phyloP scores from a whole-genome alignment of 2,113 vertebrate species.

The Procavia capensis region DNA sequence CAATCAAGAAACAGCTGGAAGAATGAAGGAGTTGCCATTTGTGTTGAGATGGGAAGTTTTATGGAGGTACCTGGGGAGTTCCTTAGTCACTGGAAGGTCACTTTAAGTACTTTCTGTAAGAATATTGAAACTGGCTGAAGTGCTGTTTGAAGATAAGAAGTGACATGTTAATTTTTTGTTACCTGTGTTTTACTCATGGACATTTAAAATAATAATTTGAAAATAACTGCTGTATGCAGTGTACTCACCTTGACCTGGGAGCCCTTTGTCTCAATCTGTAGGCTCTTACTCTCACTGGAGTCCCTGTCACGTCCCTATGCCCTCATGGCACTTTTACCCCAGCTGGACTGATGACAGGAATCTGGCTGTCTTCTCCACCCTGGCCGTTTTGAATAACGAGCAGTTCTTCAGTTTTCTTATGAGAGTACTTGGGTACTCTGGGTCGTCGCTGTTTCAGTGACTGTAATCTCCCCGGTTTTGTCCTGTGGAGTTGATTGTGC shows the following conservation, averaged over 20 bases:
- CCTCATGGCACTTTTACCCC: conserved; percentile 58
- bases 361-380: conserved; percentile 71
- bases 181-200: background rate
- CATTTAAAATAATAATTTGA: conserved; percentile 17
- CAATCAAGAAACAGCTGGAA: background rate
- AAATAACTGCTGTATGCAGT: conserved; percentile 19
- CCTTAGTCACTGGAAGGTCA: background rate
- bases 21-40: background rate
- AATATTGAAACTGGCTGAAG: background rate
- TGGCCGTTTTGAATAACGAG: conserved; percentile 75
- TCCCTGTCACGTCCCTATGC: conserved; percentile 54
- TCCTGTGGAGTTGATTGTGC: background rate
- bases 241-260: conserved; percentile 1
- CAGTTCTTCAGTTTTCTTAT: conserved; percentile 57
- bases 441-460: conserved; percentile 52
- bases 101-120: background rate
- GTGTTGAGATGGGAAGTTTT: background rate
- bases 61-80: background rate
- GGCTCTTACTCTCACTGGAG: background rate
- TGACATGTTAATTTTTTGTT: background rate
- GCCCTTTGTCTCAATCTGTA: background rate
- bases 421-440: conserved; percentile 13
- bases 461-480: conserved; percentile 43
- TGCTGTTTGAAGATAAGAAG: background rate
- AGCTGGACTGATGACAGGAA: conserved; percentile 69